These are phyloP conservation scores for Drosophila cognata DNA, from an alignment of 2,888 invertebrate species.

Conservation along the genomic window DNA sequence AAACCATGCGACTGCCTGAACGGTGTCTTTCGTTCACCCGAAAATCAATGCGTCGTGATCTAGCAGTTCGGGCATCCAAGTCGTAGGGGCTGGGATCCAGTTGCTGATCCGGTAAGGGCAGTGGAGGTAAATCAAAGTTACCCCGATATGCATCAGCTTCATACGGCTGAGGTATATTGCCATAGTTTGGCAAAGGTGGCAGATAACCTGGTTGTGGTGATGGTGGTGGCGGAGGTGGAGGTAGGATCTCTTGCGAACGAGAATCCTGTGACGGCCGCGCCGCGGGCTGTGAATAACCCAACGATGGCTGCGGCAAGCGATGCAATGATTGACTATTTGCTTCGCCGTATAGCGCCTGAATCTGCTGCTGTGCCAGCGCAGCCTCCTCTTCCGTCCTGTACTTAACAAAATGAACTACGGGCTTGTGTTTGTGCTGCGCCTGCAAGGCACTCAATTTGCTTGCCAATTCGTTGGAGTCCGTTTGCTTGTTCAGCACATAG, in stretches of 20 bases:
- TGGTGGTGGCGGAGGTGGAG: neutral
- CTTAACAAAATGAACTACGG: slow-evolving; percentile 78
- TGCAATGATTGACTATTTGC: slow-evolving; percentile 12
- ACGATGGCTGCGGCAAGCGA: slow-evolving; percentile 23
- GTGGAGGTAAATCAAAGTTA: slow-evolving; percentile 54
- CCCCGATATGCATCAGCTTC: slow-evolving; percentile 28
- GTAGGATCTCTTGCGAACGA: slow-evolving; percentile 9
- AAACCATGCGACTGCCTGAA: slow-evolving; percentile 54
- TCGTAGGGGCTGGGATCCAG: slow-evolving; percentile 40
- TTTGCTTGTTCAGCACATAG: slow-evolving; percentile 82
- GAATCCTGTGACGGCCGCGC: slow-evolving; percentile 6
- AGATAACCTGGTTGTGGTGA: slow-evolving; percentile 34
- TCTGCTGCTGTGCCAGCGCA: slow-evolving; percentile 70
- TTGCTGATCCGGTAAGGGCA: slow-evolving; percentile 63
- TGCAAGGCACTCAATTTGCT: slow-evolving; percentile 60
- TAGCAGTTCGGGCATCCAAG: slow-evolving; percentile 59
- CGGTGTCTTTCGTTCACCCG: slow-evolving; percentile 60
- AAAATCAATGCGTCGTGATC: slow-evolving; percentile 47
- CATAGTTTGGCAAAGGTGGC: slow-evolving; percentile 52
- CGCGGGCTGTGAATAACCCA: slow-evolving; percentile 47
- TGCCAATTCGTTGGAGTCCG: slow-evolving; percentile 74
- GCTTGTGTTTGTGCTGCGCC: slow-evolving; percentile 62
- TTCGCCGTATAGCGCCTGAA: slow-evolving; percentile 72
- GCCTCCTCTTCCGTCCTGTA: slow-evolving; percentile 79
- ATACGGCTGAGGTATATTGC: slow-evolving; percentile 29